Base-by-base conservation (phyloP, 2,888 invertebrate genomes). In the Folsomia candida region DNA sequence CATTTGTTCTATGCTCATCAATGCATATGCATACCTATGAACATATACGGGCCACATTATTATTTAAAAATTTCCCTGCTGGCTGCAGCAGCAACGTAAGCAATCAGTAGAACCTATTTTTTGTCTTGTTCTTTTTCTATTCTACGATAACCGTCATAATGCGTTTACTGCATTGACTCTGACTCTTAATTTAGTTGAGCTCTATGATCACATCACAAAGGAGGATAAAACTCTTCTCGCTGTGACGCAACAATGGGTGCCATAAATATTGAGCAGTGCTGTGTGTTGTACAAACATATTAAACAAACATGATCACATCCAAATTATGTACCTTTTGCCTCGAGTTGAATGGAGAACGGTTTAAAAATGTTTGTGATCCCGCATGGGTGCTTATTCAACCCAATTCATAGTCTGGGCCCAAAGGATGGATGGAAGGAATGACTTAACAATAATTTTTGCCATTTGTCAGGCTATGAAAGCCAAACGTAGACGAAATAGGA, bases 391-490 rank as follows among this genome's bases (percentile, higher is more conserved):
- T 37, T 37, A 37, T 37, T 14, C 37, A 54, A 54, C 6, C 54
- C 54, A 54, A 20, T 54, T 47, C 47, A 47, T 47, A 11, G 18
- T 47, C 9, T n/a, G n/a, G n/a, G n/a, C n/a, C n/a, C n/a, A n/a
- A n/a, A 37, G 37, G 37, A 37, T 37, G 37, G 37, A 37, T 37
- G 37, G 4, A 47, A 9, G 22, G 22, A 54, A 22, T 54, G 54
- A 54, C 54, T 54, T 22, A n/a, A 54, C 54, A n/a, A 54, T 54
- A 54, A 54, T 54, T 54, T 54, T 22, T 54, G 54, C 54, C 54
- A 60, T 70, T 70, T 66, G 67, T 66, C 70, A 66, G 54, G 18
- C 54, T 54, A 54, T 20, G 18, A 54, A 54, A 6, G n/a, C 54
- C 11, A 54, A 54, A 54, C n/a, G n/a, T n/a, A n/a, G n/a, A n/a